Conservation (phyloP, 1,140 invertebrate species). For the Fopius arisanus region DNA sequence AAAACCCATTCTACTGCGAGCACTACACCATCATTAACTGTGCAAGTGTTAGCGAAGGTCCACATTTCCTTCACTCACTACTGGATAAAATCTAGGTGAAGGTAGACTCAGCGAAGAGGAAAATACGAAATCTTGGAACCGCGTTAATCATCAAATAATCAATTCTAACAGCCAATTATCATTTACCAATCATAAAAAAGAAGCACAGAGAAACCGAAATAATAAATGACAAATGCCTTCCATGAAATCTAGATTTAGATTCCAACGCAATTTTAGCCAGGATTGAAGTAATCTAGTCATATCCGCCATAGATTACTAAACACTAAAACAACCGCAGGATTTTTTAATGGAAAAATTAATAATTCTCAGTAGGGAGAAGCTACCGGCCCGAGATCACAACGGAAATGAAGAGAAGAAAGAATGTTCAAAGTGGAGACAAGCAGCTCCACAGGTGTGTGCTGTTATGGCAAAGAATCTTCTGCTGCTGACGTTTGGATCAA, state of each 20-base stretch:
- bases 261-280: too few relatives aligned
- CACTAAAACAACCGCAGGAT: too few relatives aligned
- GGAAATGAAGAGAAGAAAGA: conserved; percentile 5
- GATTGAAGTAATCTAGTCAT: too few relatives aligned
- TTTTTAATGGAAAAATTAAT: background rate
- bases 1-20: background rate
- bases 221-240: too few relatives aligned
- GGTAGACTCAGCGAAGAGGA: conserved; percentile 19
- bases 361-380: background rate
- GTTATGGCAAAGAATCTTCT: conserved; percentile 73
- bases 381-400: background rate
- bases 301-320: too few relatives aligned
- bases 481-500: conserved; percentile 76
- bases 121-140: background rate
- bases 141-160: background rate
- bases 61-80: background rate
- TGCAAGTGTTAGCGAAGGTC: background rate
- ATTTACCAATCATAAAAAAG: background rate
- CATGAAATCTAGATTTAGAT: too few relatives aligned
- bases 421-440: conserved; percentile 61
- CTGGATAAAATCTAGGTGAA: conserved; percentile 33
- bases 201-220: too few relatives aligned
- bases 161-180: too few relatives aligned
- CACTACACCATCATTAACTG: background rate
- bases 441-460: conserved; percentile 70